A percentile compares a stretch with the other conserved stretches of the same genome.
Evolutionary conservation across 2,888 invertebrate species (phyloP).

Genomic region (Oscheius onirici): DNA sequence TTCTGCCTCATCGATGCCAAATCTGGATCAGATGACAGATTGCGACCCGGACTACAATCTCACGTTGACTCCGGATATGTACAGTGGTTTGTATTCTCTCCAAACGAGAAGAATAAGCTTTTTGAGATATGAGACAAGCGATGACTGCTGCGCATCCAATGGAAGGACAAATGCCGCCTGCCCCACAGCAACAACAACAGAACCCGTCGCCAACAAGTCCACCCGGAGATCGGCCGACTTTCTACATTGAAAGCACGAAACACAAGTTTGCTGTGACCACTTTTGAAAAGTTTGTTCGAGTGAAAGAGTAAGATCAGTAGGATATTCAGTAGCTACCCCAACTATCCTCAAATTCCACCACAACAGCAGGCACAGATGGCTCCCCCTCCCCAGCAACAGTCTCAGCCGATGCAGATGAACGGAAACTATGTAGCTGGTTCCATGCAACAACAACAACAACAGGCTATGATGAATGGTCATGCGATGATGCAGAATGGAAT

Average conservation of each 20-base stretch:
- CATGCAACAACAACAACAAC: neutral
- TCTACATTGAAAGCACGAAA: slow-evolving; percentile 58
- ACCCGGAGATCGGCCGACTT: slow-evolving; percentile 48
- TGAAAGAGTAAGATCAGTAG: too few relatives aligned
- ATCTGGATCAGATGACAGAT: slow-evolving; percentile 53
- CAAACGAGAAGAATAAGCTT: neutral
- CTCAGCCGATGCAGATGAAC: neutral
- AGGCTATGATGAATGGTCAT: neutral
- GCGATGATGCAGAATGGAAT: neutral
- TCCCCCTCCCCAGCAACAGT: slow-evolving; percentile 5
- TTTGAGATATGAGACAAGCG: slow-evolving; percentile 52
- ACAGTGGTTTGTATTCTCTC: slow-evolving; percentile 44
- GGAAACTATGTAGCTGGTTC: neutral
- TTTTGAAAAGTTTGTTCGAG: slow-evolving; percentile 16
- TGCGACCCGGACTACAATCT: slow-evolving; percentile 69
- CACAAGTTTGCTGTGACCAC: slow-evolving; percentile 65
- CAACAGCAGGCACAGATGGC: too few relatives aligned
- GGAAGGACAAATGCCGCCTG: slow-evolving; percentile 8
- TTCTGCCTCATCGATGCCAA: slow-evolving; percentile 55
- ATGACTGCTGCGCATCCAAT: slow-evolving; percentile 40
- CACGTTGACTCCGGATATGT: slow-evolving; percentile 68
- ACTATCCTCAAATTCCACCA: slow-evolving; percentile 16
- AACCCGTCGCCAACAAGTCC: slow-evolving; percentile 40
- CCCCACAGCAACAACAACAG: neutral
- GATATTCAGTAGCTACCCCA: slow-evolving; percentile 2